Evolutionary conservation across 1,140 invertebrate genomes (phyloP).

Genomic region (Holotrichia oblita): DNA sequence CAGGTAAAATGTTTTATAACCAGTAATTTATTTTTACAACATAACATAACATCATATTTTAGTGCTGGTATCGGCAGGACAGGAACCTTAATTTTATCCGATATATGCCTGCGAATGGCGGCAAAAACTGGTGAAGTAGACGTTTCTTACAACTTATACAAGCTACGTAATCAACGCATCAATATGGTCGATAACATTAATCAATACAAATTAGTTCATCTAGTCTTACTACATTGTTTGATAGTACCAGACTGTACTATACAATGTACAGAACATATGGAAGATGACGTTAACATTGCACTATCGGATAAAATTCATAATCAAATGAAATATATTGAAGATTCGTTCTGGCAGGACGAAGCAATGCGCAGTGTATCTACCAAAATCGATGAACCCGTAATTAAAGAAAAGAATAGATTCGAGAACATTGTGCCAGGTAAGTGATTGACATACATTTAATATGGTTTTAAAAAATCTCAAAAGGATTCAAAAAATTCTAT

Average conservation of each 20-base stretch:
- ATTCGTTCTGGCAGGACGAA: constrained; percentile 51
- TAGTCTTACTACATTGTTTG: constrained; percentile 55
- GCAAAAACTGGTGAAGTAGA: constrained; percentile 75
- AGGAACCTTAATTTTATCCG: constrained; percentile 84
- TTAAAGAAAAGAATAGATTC: constrained; percentile 48
- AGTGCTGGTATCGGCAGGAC: constrained; percentile 86
- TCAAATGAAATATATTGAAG: constrained; percentile 51
- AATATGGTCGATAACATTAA: constrained; percentile 76
- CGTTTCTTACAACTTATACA: constrained; percentile 83
- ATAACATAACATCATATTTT: constrained; percentile 44
- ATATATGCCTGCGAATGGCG: constrained; percentile 78
- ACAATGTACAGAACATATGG: constrained; percentile 50
- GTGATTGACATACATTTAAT: not conserved
- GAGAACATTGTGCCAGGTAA: constrained; percentile 49
- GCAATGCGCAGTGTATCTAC: constrained; percentile 45
- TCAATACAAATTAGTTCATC: constrained; percentile 58
- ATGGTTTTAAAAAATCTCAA: not conserved
- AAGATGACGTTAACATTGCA: constrained; percentile 42
- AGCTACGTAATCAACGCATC: constrained; percentile 80
- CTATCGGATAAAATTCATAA: constrained; percentile 35
- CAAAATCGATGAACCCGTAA: constrained; percentile 13
- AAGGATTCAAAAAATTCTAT: too few species aligned
- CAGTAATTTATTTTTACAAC: not conserved
- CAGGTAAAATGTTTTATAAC: constrained; percentile 58
- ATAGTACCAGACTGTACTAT: constrained; percentile 49